Percentiles rank a stretch among this genome's conserved stretches.
phyloP scores from a whole-genome alignment of 1,140 invertebrate species.

The Euura saliciscinereae region DNA sequence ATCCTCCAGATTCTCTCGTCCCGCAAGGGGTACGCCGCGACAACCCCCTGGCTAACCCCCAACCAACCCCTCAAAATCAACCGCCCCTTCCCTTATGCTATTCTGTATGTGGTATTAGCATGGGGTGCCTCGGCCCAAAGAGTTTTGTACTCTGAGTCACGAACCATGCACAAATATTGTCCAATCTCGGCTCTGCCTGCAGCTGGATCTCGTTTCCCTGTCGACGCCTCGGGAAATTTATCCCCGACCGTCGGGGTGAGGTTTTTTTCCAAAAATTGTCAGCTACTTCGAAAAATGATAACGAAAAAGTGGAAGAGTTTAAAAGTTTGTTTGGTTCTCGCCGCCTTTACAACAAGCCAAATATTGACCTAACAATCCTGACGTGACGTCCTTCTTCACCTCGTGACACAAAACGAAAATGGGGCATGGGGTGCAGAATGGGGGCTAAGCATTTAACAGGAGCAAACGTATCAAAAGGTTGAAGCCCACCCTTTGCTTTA shows the following conservation, averaged over 20 bases:
- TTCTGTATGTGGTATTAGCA: slow-evolving; percentile 7
- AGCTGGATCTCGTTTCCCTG: not conserved
- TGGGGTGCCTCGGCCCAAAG: slow-evolving; percentile 1
- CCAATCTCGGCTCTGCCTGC: not conserved
- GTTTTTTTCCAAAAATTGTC: not conserved
- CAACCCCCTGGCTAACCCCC: slow-evolving; percentile 47
- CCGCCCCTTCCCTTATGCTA: slow-evolving; percentile 40
- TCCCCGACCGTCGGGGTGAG: not conserved
- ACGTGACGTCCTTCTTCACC: slow-evolving; percentile 5
- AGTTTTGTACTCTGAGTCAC: not conserved
- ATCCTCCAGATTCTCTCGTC: slow-evolving; percentile 18
- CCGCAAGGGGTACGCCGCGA: slow-evolving; percentile 62
- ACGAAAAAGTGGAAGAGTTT: not conserved
- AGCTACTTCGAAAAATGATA: not conserved
- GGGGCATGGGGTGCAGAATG: not conserved
- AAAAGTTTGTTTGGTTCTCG: not conserved
- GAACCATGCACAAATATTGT: not conserved
- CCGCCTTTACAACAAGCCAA: slow-evolving; percentile 3
- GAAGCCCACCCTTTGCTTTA: slow-evolving; percentile 10
- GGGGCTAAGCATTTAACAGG: slow-evolving; percentile 1
- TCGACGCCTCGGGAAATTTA: not conserved
- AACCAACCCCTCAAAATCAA: slow-evolving; percentile 63
- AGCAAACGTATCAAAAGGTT: slow-evolving; percentile 4
- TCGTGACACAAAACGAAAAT: not conserved
- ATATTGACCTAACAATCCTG: slow-evolving; percentile 7